These are phyloP conservation scores for Meda fulgida DNA, from an alignment of 2,797 vertebrate species.

Conservation along the genomic window DNA sequence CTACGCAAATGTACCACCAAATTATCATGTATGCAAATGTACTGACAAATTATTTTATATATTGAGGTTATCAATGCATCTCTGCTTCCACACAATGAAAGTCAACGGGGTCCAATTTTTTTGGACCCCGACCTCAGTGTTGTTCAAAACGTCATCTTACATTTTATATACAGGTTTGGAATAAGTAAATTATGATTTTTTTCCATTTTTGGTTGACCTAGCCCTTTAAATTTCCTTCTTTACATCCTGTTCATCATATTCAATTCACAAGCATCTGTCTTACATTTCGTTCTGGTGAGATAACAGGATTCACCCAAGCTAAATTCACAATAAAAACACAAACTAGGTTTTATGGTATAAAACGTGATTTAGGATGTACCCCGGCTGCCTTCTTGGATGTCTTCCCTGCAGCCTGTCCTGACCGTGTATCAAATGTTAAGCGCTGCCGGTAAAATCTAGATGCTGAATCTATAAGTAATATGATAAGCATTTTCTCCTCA, in stretches of 20 bases:
- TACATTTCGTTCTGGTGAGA: not conserved
- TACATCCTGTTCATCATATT: not conserved
- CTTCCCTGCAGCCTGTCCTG: conserved; percentile 10
- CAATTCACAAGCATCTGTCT: not conserved
- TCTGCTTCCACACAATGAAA: not conserved
- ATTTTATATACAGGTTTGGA: not conserved
- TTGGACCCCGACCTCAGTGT: too few species aligned
- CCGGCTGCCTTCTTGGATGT: conserved; percentile 11
- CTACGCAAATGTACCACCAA: not conserved
- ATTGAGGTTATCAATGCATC: not conserved
- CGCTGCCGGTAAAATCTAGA: conserved; percentile 47
- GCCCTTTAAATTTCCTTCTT: not conserved
- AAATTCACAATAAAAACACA: not conserved
- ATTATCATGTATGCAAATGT: not conserved
- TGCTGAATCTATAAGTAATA: conserved; percentile 56
- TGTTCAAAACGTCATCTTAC: not conserved
- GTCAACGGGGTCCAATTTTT: not conserved
- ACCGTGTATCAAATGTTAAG: conserved; percentile 53
- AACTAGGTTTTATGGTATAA: not conserved
- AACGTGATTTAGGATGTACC: conserved; percentile 3
- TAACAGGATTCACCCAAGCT: not conserved
- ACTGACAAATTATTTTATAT: not conserved
- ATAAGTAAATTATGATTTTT: not conserved
- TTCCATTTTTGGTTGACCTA: not conserved
- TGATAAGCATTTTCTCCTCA: conserved; percentile 42